These are phyloP conservation scores for Poeciliopsis retropinna DNA, from an alignment of 2,113 vertebrate species.

Conservation along the genomic window DNA sequence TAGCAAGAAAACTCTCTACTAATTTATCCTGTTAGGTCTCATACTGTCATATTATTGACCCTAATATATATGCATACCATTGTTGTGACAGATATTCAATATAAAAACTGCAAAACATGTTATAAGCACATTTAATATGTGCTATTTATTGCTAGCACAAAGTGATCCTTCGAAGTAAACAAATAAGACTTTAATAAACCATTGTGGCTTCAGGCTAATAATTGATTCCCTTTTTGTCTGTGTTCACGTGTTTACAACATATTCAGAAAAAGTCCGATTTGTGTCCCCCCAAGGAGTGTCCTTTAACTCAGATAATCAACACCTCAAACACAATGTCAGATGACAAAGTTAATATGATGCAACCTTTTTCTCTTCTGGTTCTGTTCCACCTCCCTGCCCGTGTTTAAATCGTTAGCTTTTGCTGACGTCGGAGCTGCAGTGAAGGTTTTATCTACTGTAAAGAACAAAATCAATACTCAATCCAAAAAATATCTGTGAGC, in stretches of 20 bases:
- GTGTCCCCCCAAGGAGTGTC: conserved; percentile 5
- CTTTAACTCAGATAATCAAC: conserved; percentile 26
- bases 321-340: conserved; percentile 39
- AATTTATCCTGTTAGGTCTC: neutral
- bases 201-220: neutral
- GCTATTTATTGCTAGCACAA: neutral
- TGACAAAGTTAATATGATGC: conserved; percentile 31
- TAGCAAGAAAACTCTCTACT: neutral
- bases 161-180: neutral
- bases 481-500: conserved; percentile 35
- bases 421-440: conserved; percentile 22
- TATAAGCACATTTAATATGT: neutral
- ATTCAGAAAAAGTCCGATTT: neutral
- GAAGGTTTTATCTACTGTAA: conserved; percentile 43
- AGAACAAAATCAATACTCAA: conserved; percentile 52
- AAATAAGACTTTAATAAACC: no score
- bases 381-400: conserved; percentile 14
- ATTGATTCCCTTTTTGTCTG: neutral
- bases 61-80: neutral
- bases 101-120: neutral
- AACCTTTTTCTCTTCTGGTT: conserved; percentile 20
- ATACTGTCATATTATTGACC: neutral
- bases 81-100: conserved; percentile 1
- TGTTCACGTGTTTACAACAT: neutral
- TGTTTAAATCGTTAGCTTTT: conserved; percentile 39